Percentiles rank a stretch among this genome's conserved stretches.
These are phyloP conservation scores for Gymnothorax reevesii DNA, from an alignment of 2,797 vertebrate species.

Conservation along the genomic window DNA sequence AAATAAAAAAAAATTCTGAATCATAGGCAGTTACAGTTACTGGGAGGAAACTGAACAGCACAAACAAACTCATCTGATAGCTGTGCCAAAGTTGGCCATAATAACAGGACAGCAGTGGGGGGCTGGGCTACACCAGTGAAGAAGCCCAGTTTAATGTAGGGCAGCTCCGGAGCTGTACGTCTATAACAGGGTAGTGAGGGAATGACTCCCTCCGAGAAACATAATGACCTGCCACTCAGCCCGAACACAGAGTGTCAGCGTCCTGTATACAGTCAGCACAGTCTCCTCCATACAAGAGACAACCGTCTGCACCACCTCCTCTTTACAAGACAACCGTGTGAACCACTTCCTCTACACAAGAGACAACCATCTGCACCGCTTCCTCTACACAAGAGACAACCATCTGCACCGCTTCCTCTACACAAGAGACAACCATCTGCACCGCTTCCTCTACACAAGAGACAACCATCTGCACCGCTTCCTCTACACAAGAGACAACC, in stretches of 20 bases:
- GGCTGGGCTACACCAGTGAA: background rate
- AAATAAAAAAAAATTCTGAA: background rate
- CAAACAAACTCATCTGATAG: constrained; percentile 30
- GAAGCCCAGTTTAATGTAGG: background rate
- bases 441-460: no score
- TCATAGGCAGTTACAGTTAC: constrained; percentile 25
- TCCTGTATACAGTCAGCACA: no score
- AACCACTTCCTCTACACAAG: no score
- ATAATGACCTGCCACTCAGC: background rate
- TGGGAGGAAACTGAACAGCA: constrained; percentile 24
- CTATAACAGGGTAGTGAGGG: background rate
- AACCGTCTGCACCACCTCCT: no score
- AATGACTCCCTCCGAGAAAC: background rate
- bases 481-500: no score
- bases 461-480: no score
- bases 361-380: no score
- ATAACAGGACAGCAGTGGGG: background rate
- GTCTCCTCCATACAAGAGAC: background rate
- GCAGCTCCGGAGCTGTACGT: background rate
- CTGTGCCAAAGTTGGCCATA: constrained; percentile 23
- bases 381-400: no score
- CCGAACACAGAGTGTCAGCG: background rate
- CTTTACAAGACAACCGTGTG: no score
- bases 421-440: no score
- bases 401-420: no score